Base-by-base conservation (phyloP, 1,140 invertebrate genomes). In the Trichomalopsis sarcophagae region DNA sequence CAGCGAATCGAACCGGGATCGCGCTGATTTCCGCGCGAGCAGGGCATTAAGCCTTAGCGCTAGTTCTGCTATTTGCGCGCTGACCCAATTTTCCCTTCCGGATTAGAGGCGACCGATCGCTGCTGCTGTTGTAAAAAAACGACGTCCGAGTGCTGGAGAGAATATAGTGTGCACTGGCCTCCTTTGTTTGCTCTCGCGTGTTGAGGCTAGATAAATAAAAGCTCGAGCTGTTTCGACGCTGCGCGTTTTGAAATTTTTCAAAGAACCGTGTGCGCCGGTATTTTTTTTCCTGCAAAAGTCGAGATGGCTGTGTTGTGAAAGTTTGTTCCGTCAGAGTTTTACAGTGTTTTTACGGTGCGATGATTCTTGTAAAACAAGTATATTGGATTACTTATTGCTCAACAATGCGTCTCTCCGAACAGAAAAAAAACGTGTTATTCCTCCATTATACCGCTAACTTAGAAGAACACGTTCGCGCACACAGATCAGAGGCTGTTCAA, bases 51-150 rank as follows among this genome's bases (percentile, higher is more conserved):
- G 55, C 21, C 55, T 62, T 82, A 74, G 21, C 4, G 55, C 21
- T 13, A 55, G 68, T 55, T n/a, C 9, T 27, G 21, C 55, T 62
- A n/a, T 62, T 62, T 62, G 55, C 14, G 17, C 17, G 55, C 30
- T 82, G 81, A 75, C 71, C 71, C 30, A 74, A 82, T 82, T 82
- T 75, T 40, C 10, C 1, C 30, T 40, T 55, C 3, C 3, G 11
- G 47, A 75, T 66, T 75, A 75, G 50, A 66, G 17, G 7, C 14
- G 47, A 13, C 21, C n/a, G n/a, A n/a, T 81, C 14, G 9, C 30
- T 81, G 11, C 23, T 40, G 36, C 36, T 21, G n/a, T 6, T 40
- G 17, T 1, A 50, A 77, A 77, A 71, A 40, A 47, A 66, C 40
- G 13, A 81, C 27, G 5, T 71, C 71, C 11, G 33, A 27, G 27